Conservation (phyloP, 2,113 vertebrate genomes). For the Ursus arctos region DNA sequence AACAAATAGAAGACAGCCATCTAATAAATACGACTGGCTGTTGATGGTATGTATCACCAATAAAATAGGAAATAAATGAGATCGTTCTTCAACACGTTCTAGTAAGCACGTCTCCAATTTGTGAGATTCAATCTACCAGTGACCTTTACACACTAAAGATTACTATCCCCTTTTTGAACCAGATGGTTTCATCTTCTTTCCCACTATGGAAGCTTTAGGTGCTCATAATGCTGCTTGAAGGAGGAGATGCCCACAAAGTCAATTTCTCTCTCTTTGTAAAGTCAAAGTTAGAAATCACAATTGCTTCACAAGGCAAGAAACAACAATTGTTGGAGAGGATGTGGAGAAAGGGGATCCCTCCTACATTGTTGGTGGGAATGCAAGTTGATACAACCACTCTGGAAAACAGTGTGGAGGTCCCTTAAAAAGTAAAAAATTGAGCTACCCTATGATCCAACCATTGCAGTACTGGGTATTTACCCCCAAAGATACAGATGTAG, state of each 20-base stretch:
- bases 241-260: not conserved
- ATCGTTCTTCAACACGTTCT: not conserved
- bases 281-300: not conserved
- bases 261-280: not conserved
- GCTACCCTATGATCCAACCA: too few relatives aligned
- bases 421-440: too few relatives aligned
- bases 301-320: not conserved
- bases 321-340: too few relatives aligned
- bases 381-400: too few relatives aligned
- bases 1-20: not conserved
- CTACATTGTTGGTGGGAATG: too few relatives aligned
- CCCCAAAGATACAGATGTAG: too few relatives aligned
- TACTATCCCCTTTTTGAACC: not conserved
- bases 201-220: not conserved
- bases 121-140: not conserved
- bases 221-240: not conserved
- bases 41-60: not conserved
- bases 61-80: not conserved
- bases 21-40: not conserved
- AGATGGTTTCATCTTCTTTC: constrained; percentile 13
- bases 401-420: too few relatives aligned
- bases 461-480: too few relatives aligned
- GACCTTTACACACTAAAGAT: not conserved
- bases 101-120: not conserved
- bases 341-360: too few relatives aligned